Conservation (phyloP, 1,140 invertebrate genomes). For the Metopolophium dirhodum region DNA sequence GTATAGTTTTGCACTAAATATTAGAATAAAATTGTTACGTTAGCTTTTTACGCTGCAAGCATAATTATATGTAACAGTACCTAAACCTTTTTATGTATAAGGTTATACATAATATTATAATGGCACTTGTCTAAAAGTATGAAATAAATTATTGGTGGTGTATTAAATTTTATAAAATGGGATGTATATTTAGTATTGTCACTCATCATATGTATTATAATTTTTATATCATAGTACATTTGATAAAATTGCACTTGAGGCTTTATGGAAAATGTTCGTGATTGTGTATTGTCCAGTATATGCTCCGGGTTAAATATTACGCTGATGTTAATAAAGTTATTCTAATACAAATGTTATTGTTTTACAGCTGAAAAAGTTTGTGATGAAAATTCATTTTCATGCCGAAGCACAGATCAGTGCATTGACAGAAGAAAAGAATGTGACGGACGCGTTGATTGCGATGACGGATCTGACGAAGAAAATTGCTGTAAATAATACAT, state of each 20-base stretch:
- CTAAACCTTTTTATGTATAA: not conserved
- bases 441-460: slow-evolving; percentile 74
- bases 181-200: not conserved
- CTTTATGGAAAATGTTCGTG: slow-evolving; percentile 21
- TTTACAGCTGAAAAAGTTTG: slow-evolving; percentile 18
- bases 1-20: not conserved
- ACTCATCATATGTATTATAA: not conserved
- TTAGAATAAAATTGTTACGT: not conserved
- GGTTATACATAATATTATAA: not conserved
- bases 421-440: slow-evolving; percentile 69
- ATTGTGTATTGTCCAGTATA: slow-evolving; percentile 27
- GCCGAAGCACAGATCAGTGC: slow-evolving; percentile 66
- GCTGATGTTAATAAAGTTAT: not conserved
- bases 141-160: not conserved
- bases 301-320: not conserved
- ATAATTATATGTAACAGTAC: not conserved
- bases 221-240: not conserved
- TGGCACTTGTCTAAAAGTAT: not conserved
- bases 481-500: slow-evolving; percentile 69
- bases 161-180: not conserved
- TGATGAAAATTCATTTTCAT: slow-evolving; percentile 65
- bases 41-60: not conserved
- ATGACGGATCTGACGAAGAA: slow-evolving; percentile 78
- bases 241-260: not conserved
- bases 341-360: not conserved